These are phyloP conservation scores for Ormyrus labotus DNA, from an alignment of 2,888 invertebrate genomes.

Conservation along the genomic window DNA sequence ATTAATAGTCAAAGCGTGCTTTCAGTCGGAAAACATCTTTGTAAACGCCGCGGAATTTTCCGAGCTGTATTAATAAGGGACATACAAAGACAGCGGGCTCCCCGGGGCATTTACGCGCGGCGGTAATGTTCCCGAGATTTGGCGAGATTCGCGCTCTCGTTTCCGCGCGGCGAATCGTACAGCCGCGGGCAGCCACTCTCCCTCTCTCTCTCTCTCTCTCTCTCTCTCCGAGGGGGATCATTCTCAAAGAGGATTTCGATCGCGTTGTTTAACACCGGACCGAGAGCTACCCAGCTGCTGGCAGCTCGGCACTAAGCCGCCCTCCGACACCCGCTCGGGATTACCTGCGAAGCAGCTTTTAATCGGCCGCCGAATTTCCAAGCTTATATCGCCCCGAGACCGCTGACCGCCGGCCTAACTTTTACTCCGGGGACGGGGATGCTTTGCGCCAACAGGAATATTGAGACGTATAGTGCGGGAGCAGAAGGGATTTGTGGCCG, in stretches of 20 bases:
- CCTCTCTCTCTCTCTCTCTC: no score
- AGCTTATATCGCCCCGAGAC: no score
- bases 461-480: neutral
- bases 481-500: no score
- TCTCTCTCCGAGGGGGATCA: slow-evolving; percentile 36
- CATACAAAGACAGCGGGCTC: neutral
- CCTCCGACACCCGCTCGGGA: slow-evolving; percentile 18
- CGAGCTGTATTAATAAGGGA: no score
- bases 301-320: slow-evolving; percentile 14
- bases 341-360: slow-evolving; percentile 8
- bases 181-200: slow-evolving; percentile 34
- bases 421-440: no score
- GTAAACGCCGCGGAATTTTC: no score
- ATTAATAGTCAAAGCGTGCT: no score
- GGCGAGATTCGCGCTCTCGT: neutral
- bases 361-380: slow-evolving; percentile 6
- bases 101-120: neutral
- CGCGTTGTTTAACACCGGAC: slow-evolving; percentile 58
- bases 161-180: neutral
- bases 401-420: no score
- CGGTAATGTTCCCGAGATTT: slow-evolving; percentile 40
- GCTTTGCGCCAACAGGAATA: neutral
- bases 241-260: slow-evolving; percentile 61
- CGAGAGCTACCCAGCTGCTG: neutral
- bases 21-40: no score